Evolutionary conservation across 2,113 vertebrate species (phyloP), one percentile per base, ranked within the genome.

Genomic region (Hippocampus barbouri): DNA sequence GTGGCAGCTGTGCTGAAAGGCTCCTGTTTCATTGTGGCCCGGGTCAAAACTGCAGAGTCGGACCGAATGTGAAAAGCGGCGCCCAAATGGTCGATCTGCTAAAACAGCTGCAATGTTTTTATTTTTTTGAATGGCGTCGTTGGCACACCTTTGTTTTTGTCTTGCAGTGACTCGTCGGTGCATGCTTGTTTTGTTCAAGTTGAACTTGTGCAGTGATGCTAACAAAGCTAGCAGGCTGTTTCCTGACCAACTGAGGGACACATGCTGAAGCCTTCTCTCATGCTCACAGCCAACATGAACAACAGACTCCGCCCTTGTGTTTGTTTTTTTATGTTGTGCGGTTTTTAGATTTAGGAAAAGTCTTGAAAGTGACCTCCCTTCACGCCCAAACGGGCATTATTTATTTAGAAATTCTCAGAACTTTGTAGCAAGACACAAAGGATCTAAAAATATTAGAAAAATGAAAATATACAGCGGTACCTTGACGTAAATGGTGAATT

Each of bases 1-100:
- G 68, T 82, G 85, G 75, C 79, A 76, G 83, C 83, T 83, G 79
- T 80, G 87, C 86, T 89, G 78, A 86, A 89, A 86, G 70, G 27
- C 78, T 75, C 71, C 68, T 66, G 69, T 70, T 77, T 86, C 76
- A 82, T 87, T 88, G 82, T 87, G 75, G 76, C 59, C 70, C 75
- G 41, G 53, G 81, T 86, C 72, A 87, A 88, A 51, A 87, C 66
- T 83, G 85, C 86, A 83, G 84, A 80, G 76, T 81, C 80, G 81
- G 88, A 84, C 66, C 79, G 71, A 87, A 85, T 78, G 66, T 81
- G 69, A 80, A 84, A 83, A 84, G 69, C 71, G 77, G 61, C 43
- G 54, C 76, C 67, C 61, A 66, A 71, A 70, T 25, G 56, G 56
- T 59, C 56, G n/a, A 15, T 5, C 25, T 14, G 23, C 25, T 15